phyloP scores from a whole-genome alignment of 2,888 invertebrate genomes.

The Empis stercorea region DNA sequence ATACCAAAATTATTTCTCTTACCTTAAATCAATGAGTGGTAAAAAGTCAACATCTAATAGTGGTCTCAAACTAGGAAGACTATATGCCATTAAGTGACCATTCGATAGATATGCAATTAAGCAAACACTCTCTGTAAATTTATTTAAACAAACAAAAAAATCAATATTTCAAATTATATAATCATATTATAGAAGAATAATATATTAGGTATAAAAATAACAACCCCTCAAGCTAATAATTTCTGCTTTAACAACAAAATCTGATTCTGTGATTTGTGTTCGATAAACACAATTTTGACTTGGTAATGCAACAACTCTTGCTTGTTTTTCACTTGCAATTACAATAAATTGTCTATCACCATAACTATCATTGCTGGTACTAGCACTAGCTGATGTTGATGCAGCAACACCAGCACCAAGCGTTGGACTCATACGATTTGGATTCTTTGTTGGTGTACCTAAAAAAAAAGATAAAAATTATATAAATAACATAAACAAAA shows the following conservation, averaged over 20 bases:
- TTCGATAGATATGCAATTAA: conserved; percentile 88
- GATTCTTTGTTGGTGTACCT: conserved; percentile 57
- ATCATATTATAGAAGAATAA: not conserved
- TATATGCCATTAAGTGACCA: conserved; percentile 86
- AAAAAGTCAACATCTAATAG: conserved; percentile 89
- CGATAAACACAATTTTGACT: conserved; percentile 91
- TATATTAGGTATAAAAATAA: conserved; percentile 13
- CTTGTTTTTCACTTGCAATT: conserved; percentile 90
- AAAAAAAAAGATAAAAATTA: conserved; percentile 6
- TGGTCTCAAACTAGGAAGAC: conserved; percentile 87
- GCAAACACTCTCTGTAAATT: conserved; percentile 77
- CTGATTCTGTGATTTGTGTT: conserved; percentile 82
- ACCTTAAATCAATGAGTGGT: conserved; percentile 89
- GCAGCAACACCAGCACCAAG: conserved; percentile 40
- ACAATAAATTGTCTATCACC: conserved; percentile 87
- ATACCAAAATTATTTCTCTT: conserved; percentile 18
- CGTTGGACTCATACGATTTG: conserved; percentile 67
- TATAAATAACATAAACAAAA: not conserved
- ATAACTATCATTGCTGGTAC: conserved; percentile 35
- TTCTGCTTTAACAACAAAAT: conserved; percentile 90
- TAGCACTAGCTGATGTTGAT: conserved; percentile 24
- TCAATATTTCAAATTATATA: not conserved
- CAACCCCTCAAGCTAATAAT: conserved; percentile 81
- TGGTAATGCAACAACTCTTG: conserved; percentile 83
- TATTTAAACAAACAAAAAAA: not conserved